Conservation (phyloP, 2,888 invertebrate genomes). For the Tetranychus piercei region DNA sequence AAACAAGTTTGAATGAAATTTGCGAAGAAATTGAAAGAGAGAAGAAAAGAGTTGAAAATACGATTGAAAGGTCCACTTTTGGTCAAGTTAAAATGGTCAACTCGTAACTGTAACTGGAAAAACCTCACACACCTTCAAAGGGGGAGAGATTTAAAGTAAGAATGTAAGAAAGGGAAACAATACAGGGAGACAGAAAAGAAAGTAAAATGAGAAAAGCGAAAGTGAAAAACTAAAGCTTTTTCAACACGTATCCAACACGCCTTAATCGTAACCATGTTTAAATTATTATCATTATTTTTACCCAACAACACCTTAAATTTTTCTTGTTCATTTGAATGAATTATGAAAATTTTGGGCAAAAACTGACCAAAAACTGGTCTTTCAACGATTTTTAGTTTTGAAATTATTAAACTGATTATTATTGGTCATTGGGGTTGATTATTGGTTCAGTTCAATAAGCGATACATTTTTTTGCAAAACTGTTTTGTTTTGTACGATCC, state of each 20-base stretch:
- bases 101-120: background rate
- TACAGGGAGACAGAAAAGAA: background rate
- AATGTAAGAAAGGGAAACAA: background rate
- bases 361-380: background rate
- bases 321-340: background rate
- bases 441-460: no score
- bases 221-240: background rate
- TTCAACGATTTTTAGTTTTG: no score
- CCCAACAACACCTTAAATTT: background rate
- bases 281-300: background rate
- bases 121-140: background rate
- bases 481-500: no score
- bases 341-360: constrained; percentile 3
- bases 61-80: background rate
- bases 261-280: background rate
- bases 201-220: background rate
- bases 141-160: background rate
- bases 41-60: background rate
- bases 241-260: background rate
- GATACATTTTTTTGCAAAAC: no score
- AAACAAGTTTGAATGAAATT: no score
- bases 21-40: no score
- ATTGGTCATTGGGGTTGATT: no score
- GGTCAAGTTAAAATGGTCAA: background rate
- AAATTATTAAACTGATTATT: no score